phyloP scores from a whole-genome alignment of 2,113 vertebrate genomes.

The Oryzias javanicus region DNA sequence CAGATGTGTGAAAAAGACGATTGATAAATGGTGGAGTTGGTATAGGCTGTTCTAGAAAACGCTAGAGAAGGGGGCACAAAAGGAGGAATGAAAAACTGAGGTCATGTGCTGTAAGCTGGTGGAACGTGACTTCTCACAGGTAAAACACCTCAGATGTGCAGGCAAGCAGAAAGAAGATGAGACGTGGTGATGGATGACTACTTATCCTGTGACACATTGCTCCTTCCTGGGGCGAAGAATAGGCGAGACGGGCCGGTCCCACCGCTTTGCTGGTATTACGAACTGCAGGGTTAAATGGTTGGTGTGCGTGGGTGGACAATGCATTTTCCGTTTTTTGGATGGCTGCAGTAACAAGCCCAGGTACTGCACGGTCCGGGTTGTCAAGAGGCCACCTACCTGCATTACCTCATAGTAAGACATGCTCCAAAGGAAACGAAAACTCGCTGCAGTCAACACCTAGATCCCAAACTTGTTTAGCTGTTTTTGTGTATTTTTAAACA shows the following conservation, averaged over 20 bases:
- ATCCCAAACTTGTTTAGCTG: neutral
- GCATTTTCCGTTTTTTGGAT: conserved; percentile 37
- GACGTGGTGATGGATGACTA: conserved; percentile 55
- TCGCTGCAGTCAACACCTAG: conserved; percentile 6
- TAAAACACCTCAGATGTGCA: conserved; percentile 50
- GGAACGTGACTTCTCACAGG: conserved; percentile 63
- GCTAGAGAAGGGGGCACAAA: neutral
- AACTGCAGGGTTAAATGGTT: conserved; percentile 24
- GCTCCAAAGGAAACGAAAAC: conserved; percentile 13
- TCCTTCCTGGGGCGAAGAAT: conserved; percentile 27
- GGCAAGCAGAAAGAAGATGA: conserved; percentile 60
- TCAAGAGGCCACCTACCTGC: conserved; percentile 47
- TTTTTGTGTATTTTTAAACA: neutral
- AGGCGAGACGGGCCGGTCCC: conserved; percentile 34
- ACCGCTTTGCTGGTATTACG: conserved; percentile 34
- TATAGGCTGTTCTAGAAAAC: neutral
- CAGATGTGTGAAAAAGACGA: neutral
- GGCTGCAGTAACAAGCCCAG: conserved; percentile 16
- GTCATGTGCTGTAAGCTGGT: conserved; percentile 32
- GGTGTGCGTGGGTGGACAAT: conserved; percentile 15
- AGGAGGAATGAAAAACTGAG: conserved; percentile 6
- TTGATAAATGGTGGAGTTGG: neutral
- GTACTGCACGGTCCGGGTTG: conserved; percentile 20
- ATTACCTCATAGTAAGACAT: conserved; percentile 34
- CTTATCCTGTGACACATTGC: conserved; percentile 41